phyloP scores from a whole-genome alignment of 2,797 vertebrate genomes.

The Epinephelus awoara region DNA sequence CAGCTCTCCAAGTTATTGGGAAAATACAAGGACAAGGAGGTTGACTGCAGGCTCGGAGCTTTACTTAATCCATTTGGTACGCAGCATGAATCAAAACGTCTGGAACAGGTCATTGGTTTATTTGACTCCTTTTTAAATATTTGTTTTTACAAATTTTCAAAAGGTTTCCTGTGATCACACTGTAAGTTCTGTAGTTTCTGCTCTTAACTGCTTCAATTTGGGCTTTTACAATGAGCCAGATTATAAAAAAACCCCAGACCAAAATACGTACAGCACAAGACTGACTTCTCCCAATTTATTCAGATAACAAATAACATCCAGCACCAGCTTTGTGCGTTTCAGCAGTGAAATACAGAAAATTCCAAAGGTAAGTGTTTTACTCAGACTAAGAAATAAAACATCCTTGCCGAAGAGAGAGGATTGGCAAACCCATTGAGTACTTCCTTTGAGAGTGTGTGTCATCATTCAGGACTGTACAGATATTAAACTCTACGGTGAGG shows the following conservation, averaged over 20 bases:
- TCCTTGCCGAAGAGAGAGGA: conserved; percentile 40
- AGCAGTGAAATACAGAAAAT: conserved; percentile 69
- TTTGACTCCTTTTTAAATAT: not conserved
- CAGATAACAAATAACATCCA: conserved; percentile 64
- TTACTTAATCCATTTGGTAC: conserved; percentile 1
- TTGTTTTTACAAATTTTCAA: not conserved
- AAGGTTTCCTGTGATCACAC: not conserved
- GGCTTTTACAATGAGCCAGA: not conserved
- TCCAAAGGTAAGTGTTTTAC: conserved; percentile 24
- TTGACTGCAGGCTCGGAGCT: conserved; percentile 3
- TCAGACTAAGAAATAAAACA: conserved; percentile 56
- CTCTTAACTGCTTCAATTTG: conserved; percentile 13
- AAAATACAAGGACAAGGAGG: conserved; percentile 5
- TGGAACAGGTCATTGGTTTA: not conserved
- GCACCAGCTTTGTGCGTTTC: conserved; percentile 74
- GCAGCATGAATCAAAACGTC: not conserved
- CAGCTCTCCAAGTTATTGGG: not conserved
- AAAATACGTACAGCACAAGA: conserved; percentile 43
- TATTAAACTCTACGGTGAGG: conserved; percentile 22
- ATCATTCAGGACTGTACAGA: conserved; percentile 38
- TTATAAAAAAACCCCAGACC: conserved; percentile 30
- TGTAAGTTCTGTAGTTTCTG: not conserved
- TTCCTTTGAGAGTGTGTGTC: conserved; percentile 21
- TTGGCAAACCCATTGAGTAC: conserved; percentile 18
- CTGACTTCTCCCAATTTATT: conserved; percentile 76